Percentiles rank a stretch among this genome's conserved stretches.
These are phyloP conservation scores for Bhutanitis thaidina DNA, from an alignment of 2,888 invertebrate genomes.

Conservation along the genomic window DNA sequence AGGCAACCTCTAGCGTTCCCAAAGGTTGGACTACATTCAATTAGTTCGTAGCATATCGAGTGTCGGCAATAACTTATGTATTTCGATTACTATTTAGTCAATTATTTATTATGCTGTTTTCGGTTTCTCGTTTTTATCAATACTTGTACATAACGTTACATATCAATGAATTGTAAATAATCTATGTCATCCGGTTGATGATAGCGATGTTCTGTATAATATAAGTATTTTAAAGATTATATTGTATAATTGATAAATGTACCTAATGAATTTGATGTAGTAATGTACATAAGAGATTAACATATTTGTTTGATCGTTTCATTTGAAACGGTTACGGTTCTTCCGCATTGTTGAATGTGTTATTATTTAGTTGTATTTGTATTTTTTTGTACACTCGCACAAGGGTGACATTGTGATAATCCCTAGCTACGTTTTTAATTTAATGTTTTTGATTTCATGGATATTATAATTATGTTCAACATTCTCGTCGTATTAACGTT, in stretches of 20 bases:
- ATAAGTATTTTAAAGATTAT: slow-evolving; percentile 23
- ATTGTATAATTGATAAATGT: slow-evolving; percentile 22
- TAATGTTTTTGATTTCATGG: slow-evolving; percentile 7
- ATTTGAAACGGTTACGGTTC: neutral
- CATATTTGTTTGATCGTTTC: slow-evolving; percentile 1
- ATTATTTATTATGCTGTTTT: slow-evolving; percentile 4
- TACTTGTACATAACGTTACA: slow-evolving; percentile 60
- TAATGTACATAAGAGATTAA: slow-evolving; percentile 11
- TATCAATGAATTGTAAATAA: slow-evolving; percentile 52
- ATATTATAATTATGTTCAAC: slow-evolving; percentile 6
- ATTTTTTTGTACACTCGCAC: slow-evolving; percentile 1
- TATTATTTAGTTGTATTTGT: neutral
- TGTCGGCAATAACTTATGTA: slow-evolving; percentile 2
- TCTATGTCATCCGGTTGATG: slow-evolving; percentile 25
- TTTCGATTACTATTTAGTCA: neutral
- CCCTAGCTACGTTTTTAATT: slow-evolving; percentile 6
- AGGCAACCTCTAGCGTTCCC: slow-evolving; percentile 46
- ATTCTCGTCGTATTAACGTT: slow-evolving; percentile 1
- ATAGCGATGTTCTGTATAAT: neutral
- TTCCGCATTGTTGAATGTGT: neutral
- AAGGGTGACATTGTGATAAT: slow-evolving; percentile 13
- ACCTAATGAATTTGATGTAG: slow-evolving; percentile 4
- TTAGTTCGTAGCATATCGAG: slow-evolving; percentile 31
- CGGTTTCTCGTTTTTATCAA: slow-evolving; percentile 31
- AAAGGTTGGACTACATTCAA: slow-evolving; percentile 72